Conservation (phyloP, 1,140 invertebrate genomes). For the Penaeus vannamei region DNA sequence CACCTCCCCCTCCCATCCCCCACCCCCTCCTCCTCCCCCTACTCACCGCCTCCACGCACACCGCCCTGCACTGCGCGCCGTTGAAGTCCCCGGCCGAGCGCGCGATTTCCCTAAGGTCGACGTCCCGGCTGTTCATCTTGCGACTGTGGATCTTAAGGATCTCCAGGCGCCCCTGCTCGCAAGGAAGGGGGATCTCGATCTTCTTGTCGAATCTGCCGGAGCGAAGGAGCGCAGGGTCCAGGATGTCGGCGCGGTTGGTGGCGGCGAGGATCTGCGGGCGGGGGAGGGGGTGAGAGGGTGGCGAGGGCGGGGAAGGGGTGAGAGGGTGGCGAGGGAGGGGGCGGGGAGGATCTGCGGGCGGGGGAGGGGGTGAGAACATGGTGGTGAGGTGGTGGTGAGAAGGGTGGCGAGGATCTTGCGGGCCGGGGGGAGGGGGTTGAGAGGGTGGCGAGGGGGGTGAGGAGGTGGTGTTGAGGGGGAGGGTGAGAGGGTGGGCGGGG, state of each 20-base stretch:
- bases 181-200: conserved; percentile 99
- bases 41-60: conserved; percentile 97
- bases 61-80: conserved; percentile 99
- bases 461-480: too few relatives aligned
- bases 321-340: too few relatives aligned
- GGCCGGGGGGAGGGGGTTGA: too few relatives aligned
- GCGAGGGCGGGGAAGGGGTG: too few relatives aligned
- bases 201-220: conserved; percentile 98
- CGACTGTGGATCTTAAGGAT: conserved; percentile 99
- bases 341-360: too few relatives aligned
- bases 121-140: conserved; percentile 99
- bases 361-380: too few relatives aligned
- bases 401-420: too few relatives aligned
- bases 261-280: conserved; percentile 90
- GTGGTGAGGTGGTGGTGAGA: too few relatives aligned
- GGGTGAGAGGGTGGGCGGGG: too few relatives aligned
- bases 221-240: conserved; percentile 96
- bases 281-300: not conserved
- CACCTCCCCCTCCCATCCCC: too few relatives aligned
- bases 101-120: conserved; percentile 98
- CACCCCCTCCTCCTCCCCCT: too few relatives aligned
- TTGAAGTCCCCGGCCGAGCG: conserved; percentile 99
- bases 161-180: conserved; percentile 97
- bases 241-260: conserved; percentile 98
- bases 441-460: too few relatives aligned